Evolutionary conservation across 1,140 invertebrate genomes (phyloP), one percentile per base, ranked within the genome.

Genomic region (Phocides pigmalion): DNA sequence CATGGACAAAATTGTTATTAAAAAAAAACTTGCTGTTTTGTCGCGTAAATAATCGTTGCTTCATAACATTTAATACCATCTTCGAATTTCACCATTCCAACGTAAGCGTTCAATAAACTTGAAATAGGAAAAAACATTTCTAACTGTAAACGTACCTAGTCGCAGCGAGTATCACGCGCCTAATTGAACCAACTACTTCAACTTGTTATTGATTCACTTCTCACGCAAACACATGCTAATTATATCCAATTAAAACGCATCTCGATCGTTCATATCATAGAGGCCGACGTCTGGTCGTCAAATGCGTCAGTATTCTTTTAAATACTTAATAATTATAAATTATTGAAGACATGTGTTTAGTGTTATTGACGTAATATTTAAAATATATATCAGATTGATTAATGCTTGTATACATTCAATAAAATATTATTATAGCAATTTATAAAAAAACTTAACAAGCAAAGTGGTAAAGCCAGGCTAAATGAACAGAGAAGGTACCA

Each of bases 211-310:
- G 61, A 69, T 72, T 72, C 61, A 66, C 68, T 72, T 69, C 28
- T 53, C 32, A 66, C 37, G 56, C 35, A 28, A 58, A 70, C 64
- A 70, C 63, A 70, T 66, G 67, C 28, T 46, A 70, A 74, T 68
- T 67, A 64, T 44, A 62, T 58, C 47, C 62, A 64, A 74, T 74
- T 74, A 74, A 70, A 74, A 66, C 59, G 68, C 68, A 74, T 70
- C 71, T 47, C 42, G 16, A 49, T 62, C 19, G 50, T 39, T 41
- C 35, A 50, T 61, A 32, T 41, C 35, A 50, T 61, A 32, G 58
- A 35, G 17, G 28, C 15, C 11, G 42, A 37, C n/a, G 22, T 37
- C 28, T 53, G 32, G 12, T 28, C n/a, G 15, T 42, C 41, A 42
- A 14, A 42, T 0, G 35, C 35, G 35, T 39, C 12, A 39, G 4